A percentile compares a stretch with the other conserved stretches of the same genome.
Conservation (phyloP, 2,888 invertebrate genomes). For the Caenorhabditis sinica region DNA sequence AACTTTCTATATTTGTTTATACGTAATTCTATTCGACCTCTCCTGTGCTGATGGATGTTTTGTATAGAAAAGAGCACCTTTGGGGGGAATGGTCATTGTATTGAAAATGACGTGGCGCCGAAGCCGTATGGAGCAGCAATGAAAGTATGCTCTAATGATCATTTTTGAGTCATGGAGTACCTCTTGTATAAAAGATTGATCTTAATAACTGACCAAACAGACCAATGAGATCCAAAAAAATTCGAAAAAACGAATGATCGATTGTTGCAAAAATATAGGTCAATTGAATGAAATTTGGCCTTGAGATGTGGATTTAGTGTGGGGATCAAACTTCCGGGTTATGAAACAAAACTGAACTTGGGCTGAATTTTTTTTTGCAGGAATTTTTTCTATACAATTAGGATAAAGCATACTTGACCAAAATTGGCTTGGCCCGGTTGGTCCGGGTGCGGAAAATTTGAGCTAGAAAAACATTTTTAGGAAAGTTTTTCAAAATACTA, state of each 20-base stretch:
- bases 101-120: not conserved
- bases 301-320: not conserved
- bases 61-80: not conserved
- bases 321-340: slow-evolving; percentile 5
- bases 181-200: too few species aligned
- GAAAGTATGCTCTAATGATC: not conserved
- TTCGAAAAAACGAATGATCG: not conserved
- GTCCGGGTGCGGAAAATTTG: too few species aligned
- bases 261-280: not conserved
- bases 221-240: too few species aligned
- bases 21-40: slow-evolving; percentile 13
- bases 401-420: too few species aligned
- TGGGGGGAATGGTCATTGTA: not conserved
- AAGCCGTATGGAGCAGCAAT: not conserved
- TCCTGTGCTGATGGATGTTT: not conserved
- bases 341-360: not conserved
- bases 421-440: too few species aligned
- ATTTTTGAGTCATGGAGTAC: too few species aligned
- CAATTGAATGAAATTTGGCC: not conserved
- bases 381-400: too few species aligned
- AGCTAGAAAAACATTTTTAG: too few species aligned
- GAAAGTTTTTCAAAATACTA: too few species aligned
- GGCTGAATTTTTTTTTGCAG: too few species aligned
- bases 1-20: not conserved
- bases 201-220: too few species aligned